Percentiles rank a stretch among this genome's conserved stretches.
These are phyloP conservation scores for Tethya wilhelma DNA, from an alignment of 37 sponge, comb jelly and placozoan species.

Conservation along the genomic window DNA sequence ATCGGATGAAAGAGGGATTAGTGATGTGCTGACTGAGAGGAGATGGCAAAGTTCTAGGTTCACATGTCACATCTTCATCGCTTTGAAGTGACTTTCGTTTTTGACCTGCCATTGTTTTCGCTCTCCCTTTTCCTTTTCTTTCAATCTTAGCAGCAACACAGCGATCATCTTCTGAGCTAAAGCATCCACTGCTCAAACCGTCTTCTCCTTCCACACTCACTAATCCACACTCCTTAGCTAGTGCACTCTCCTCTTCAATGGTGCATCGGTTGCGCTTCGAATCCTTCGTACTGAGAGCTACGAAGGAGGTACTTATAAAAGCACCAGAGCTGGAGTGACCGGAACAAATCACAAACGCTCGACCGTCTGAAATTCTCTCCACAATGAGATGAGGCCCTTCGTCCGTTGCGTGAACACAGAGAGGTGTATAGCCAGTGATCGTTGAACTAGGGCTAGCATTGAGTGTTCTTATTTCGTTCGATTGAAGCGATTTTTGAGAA, in stretches of 20 bases:
- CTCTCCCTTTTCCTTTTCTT: no score
- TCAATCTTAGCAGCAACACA: no score
- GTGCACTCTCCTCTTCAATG: conserved; percentile 56
- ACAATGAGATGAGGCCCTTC: conserved; percentile 67
- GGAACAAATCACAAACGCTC: conserved; percentile 61
- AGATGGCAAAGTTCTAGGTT: background rate
- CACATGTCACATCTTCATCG: no score
- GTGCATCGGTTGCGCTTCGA: conserved; percentile 37
- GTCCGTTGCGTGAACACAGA: conserved; percentile 42
- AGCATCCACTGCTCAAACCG: no score
- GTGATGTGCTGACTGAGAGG: background rate
- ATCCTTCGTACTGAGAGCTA: conserved; percentile 28
- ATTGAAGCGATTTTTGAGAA: background rate
- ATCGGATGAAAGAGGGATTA: background rate
- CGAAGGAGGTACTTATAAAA: conserved; percentile 48
- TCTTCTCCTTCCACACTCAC: background rate
- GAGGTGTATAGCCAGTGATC: conserved; percentile 37
- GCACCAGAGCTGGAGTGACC: conserved; percentile 21
- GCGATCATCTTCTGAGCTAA: no score
- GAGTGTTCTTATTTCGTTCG: no score
- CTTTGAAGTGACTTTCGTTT: no score
- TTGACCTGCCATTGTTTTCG: no score
- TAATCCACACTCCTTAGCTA: conserved; percentile 39
- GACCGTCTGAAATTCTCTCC: conserved; percentile 54
- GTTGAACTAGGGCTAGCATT: background rate